Percentiles rank a stretch among this genome's conserved stretches.
Evolutionary conservation across 2,113 vertebrate genomes (phyloP).

Genomic region (Antennarius striatus): DNA sequence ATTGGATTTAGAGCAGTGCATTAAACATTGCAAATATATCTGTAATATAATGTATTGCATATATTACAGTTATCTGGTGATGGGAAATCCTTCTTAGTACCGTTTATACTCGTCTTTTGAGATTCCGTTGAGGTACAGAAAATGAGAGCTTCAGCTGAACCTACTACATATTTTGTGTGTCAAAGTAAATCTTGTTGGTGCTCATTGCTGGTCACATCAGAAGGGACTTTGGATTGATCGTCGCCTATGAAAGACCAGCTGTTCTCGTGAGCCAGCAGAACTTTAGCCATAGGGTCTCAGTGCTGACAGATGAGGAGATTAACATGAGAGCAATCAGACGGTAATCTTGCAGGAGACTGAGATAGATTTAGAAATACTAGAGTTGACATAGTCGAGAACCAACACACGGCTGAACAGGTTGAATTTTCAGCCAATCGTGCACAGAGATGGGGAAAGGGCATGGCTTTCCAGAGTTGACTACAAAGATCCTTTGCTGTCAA

Average conservation of each 20-base stretch:
- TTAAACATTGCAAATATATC: background rate
- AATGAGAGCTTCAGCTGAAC: conserved; percentile 9
- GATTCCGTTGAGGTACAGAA: conserved; percentile 1
- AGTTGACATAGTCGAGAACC: conserved; percentile 21
- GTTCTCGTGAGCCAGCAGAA: conserved; percentile 41
- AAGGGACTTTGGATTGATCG: conserved; percentile 43
- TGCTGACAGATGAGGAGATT: conserved; percentile 50
- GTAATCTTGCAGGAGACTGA: conserved; percentile 35
- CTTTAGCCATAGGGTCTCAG: conserved; percentile 6
- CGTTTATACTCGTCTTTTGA: background rate
- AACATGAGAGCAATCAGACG: conserved; percentile 34
- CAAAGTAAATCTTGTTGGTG: conserved; percentile 33
- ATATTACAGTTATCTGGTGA: background rate
- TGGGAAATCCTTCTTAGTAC: background rate
- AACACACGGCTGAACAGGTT: background rate
- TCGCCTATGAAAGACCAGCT: conserved; percentile 49
- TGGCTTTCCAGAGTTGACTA: conserved; percentile 18
- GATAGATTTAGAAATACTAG: conserved; percentile 19
- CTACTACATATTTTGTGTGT: conserved; percentile 7
- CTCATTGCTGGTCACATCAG: conserved; percentile 34
- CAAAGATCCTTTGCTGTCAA: conserved; percentile 60
- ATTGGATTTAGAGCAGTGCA: background rate
- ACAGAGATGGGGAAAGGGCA: conserved; percentile 32
- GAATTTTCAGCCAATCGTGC: background rate
- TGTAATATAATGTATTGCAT: background rate